Percentiles rank a stretch among this genome's conserved stretches.
Conservation (phyloP, 2,888 invertebrate species). For the Hermaeophaga mercurialis region DNA sequence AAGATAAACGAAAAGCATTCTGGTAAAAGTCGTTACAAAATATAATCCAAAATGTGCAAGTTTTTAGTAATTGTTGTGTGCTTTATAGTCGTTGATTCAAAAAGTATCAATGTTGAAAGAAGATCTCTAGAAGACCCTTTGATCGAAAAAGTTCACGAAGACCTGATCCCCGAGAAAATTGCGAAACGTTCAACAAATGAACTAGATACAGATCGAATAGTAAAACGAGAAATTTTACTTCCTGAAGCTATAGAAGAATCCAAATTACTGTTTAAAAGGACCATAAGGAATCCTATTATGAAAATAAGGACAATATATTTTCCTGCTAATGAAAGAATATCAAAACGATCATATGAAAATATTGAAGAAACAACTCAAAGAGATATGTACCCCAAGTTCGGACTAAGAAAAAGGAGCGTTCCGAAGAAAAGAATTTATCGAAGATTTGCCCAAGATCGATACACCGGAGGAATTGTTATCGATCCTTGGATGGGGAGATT, state of each 20-base stretch:
- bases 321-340: constrained; percentile 8
- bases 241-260: constrained; percentile 2
- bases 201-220: not conserved
- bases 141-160: constrained; percentile 2
- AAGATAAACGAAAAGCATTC: not conserved
- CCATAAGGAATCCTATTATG: constrained; percentile 1
- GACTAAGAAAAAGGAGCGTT: not conserved
- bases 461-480: constrained; percentile 11
- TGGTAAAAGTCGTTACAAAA: too few relatives aligned
- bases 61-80: constrained; percentile 6
- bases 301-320: not conserved
- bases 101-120: constrained; percentile 1
- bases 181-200: not conserved
- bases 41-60: constrained; percentile 15
- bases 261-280: not conserved
- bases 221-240: constrained; percentile 7
- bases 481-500: constrained; percentile 21
- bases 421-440: constrained; percentile 8
- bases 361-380: not conserved
- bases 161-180: not conserved
- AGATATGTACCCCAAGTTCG: not conserved
- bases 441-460: constrained; percentile 19
- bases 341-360: not conserved
- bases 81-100: constrained; percentile 2
- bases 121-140: constrained; percentile 10